Percentiles rank a stretch among this genome's conserved stretches.
phyloP scores from a whole-genome alignment of 2,888 invertebrate genomes.

The Coenonympha arcania region DNA sequence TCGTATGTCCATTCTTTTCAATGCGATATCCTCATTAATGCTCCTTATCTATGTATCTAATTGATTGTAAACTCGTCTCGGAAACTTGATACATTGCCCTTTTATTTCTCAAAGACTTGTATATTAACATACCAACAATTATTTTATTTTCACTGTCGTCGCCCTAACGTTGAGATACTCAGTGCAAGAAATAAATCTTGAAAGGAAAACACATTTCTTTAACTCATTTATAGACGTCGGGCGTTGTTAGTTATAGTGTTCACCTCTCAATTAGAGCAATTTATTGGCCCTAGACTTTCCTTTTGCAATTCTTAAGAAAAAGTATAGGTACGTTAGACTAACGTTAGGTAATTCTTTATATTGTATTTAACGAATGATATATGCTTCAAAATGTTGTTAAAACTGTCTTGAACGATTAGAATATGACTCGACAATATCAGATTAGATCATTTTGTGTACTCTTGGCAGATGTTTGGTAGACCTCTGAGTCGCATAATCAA shows the following conservation, averaged over 20 bases:
- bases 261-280: constrained; percentile 5
- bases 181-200: background rate
- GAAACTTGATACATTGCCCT: constrained; percentile 1
- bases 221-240: background rate
- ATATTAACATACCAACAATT: background rate
- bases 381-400: too few relatives aligned
- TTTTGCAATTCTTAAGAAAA: background rate
- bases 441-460: background rate
- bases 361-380: background rate
- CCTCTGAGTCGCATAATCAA: constrained; percentile 16
- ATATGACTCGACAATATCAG: background rate
- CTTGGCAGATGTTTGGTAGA: constrained; percentile 10
- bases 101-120: background rate
- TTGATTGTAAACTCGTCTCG: constrained; percentile 8
- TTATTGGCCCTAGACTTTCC: background rate
- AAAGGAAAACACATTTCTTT: constrained; percentile 1
- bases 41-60: constrained; percentile 9
- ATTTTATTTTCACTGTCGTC: background rate
- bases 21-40: constrained; percentile 13
- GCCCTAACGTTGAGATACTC: background rate
- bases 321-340: background rate
- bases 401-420: too few relatives aligned
- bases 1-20: constrained; percentile 7
- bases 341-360: background rate
- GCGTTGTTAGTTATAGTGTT: constrained; percentile 2